Conservation (phyloP, 2,113 vertebrate species). For the Peromyscus maniculatus region DNA sequence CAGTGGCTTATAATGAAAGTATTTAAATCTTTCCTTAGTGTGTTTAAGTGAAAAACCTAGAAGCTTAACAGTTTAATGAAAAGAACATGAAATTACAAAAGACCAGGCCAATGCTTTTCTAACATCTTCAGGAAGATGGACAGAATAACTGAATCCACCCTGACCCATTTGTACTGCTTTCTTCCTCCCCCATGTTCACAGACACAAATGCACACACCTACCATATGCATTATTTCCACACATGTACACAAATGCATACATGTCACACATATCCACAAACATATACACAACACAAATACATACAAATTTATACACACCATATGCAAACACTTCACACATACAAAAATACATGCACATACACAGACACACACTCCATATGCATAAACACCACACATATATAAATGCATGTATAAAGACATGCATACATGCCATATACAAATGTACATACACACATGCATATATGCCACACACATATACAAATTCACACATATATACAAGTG, state of each 20-base stretch:
- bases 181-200: not conserved
- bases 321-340: not conserved
- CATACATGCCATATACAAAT: not conserved
- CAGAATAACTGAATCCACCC: not conserved
- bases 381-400: not conserved
- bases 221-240: not conserved
- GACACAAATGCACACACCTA: not conserved
- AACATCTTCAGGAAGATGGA: not conserved
- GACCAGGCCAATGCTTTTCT: constrained; percentile 18
- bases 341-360: not conserved
- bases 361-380: not conserved
- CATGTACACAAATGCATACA: not conserved
- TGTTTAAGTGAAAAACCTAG: constrained; percentile 22
- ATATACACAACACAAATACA: not conserved
- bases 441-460: too few species aligned
- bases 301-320: not conserved
- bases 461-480: not conserved
- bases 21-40: constrained; percentile 61
- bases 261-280: not conserved
- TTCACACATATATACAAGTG: not conserved
- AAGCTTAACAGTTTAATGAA: constrained; percentile 2
- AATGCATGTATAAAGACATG: not conserved
- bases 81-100: constrained; percentile 57
- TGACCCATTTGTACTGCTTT: not conserved
- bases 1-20: not conserved